These are phyloP conservation scores for Notechis scutatus DNA, from an alignment of 2,113 vertebrate species.

Conservation along the genomic window DNA sequence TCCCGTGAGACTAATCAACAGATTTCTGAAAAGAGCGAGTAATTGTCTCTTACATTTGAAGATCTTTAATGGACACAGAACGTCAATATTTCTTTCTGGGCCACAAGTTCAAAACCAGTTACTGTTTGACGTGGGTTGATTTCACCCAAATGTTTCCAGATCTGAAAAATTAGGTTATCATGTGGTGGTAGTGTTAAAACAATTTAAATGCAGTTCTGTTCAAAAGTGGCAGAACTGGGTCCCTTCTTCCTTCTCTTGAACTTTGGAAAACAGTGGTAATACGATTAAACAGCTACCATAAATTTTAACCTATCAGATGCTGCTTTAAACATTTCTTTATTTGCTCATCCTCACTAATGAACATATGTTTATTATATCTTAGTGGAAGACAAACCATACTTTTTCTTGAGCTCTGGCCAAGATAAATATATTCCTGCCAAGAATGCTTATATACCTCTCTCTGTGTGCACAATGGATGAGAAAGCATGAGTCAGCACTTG, in stretches of 20 bases:
- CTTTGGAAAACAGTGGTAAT: background rate
- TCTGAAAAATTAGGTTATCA: background rate
- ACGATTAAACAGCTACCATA: background rate
- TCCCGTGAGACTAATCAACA: constrained; percentile 45
- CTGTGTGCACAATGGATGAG: background rate
- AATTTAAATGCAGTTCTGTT: background rate
- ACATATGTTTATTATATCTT: background rate
- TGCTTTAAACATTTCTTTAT: background rate
- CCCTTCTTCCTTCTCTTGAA: background rate
- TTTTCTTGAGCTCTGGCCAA: background rate
- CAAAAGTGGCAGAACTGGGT: background rate
- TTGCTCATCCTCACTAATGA: background rate
- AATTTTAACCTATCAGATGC: background rate
- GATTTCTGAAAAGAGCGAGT: constrained; percentile 25
- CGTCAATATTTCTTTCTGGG: constrained; percentile 21
- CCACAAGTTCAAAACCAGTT: background rate
- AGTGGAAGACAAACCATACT: background rate
- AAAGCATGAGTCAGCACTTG: background rate
- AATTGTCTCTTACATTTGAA: constrained; percentile 34
- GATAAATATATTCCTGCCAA: background rate
- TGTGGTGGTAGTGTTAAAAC: background rate
- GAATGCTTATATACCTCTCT: background rate
- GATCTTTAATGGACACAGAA: constrained; percentile 44
- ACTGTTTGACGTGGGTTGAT: rapidly evolving
- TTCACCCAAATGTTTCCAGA: background rate